Base-by-base conservation (phyloP, 92 coral and sea anemone genomes). In the Parazoanthus swiftii region DNA sequence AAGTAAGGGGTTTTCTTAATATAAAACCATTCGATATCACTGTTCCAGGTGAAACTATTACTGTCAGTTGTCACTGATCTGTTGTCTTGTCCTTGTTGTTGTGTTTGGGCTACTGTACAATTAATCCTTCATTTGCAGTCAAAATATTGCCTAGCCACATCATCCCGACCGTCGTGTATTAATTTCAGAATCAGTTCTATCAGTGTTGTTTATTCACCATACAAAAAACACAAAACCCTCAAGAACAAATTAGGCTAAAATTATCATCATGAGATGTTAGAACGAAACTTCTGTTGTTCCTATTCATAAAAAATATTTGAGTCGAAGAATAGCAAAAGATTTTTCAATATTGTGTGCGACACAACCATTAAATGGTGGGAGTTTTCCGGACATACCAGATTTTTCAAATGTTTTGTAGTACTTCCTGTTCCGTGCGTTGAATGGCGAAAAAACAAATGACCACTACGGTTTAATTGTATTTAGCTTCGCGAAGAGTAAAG, bases 381-480 rank as follows among this genome's bases (percentile, higher is more conserved):
- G 66, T 78, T 78, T 78, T 25, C 56, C 82, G 15, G 51, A 25
- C 6, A 33, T 50, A 1, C 63, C 82, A 78, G 66, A 78, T 13
- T 23, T n/a, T 44, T 10, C 5, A 21, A 76, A 76, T 16, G 65
- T 78, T 78, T 78, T 78, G 4, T 77, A n/a, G n/a, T 78, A 43
- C 51, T 43, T 46, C 37, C 59, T 48, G 51, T 8, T 78, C 43
- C 66, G 82, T 78, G 66, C 82, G 48, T 8, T 78, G 82, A 78
- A 48, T 78, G 51, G 82, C 59, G 20, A 46, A 25, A 44, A 78
- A 8, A 78, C 82, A 78, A 78, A 43, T 8, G 82, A 8, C 66
- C 66, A 78, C 82, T 78, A 11, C 66, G 59, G 33, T 21, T 78
- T 78, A 1, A 44, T 78, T 78, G 82, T 78, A 26, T 77, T 29